phyloP scores from a whole-genome alignment of 2,888 invertebrate genomes.

The Eupeodes latifasciatus region DNA sequence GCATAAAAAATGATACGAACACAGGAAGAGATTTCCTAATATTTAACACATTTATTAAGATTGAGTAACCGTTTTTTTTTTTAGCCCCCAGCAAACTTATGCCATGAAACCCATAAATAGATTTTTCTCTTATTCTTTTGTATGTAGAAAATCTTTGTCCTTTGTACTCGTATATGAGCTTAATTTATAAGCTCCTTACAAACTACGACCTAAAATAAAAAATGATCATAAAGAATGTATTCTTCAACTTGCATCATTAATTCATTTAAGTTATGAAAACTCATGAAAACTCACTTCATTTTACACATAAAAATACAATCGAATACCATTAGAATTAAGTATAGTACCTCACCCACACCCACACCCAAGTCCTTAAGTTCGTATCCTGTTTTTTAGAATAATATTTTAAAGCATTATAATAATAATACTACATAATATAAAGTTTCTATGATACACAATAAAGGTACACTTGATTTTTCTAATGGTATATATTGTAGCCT shows the following conservation, averaged over 20 bases:
- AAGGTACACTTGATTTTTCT: background rate
- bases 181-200: conserved; percentile 32
- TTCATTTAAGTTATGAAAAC: conserved; percentile 46
- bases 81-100: background rate
- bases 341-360: background rate
- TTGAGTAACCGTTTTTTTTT: background rate
- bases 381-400: conserved; percentile 5
- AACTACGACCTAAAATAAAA: conserved; percentile 24
- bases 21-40: background rate
- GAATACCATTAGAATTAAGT: background rate
- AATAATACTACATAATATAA: background rate
- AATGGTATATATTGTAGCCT: background rate
- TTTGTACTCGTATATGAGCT: conserved; percentile 7
- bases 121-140: background rate
- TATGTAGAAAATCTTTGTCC: background rate
- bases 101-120: background rate
- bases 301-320: conserved; percentile 26
- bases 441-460: background rate
- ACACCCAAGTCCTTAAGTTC: conserved; percentile 4
- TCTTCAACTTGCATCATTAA: conserved; percentile 37
- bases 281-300: conserved; percentile 43
- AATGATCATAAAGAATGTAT: conserved; percentile 10
- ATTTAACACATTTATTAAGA: background rate
- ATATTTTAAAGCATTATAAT: conserved; percentile 20
- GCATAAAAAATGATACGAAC: background rate